Base-by-base conservation (phyloP, 2,113 vertebrate species). In the Toxotes jaculatrix region DNA sequence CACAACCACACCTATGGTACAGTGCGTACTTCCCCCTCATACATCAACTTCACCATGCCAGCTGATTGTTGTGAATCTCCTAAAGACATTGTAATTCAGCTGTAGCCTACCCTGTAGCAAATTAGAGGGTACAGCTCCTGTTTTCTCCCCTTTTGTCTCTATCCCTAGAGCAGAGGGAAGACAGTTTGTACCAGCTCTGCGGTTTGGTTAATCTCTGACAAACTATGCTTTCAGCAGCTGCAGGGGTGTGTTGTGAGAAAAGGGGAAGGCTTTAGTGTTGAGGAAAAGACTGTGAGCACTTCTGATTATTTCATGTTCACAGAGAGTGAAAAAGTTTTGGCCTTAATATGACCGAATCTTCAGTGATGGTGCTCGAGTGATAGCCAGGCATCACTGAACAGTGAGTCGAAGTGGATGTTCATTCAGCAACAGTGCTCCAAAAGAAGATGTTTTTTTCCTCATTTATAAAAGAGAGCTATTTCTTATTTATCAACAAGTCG, bases 81-180 rank as follows among this genome's bases (percentile, higher is more conserved):
- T 51, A 59, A 86, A 78, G 62, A 82, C 83, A 69, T 80, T 87
- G 67, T 82, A 86, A 90, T 92, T 91, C 82, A 81, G 67, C 83
- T 87, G 85, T 83, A 60, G 74, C 73, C 78, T 65, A 27, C 77
- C 67, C 79, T 73, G 71, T 67, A 16, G 79, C 64, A 91, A 91
- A 93, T 93, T 88, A 89, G 59, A 93, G 83, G 84, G 78, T 90
- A 64, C 74, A 70, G 49, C 71, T 81, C 42, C 23, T 74, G 53
- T 79, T 80, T 76, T 81, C 59, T 72, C 57, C 61, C 45, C 66
- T 57, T 66, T 75, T 79, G 64, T 84, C 74, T 77, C 59, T 59
- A 71, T 74, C 74, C 65, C 63, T 56, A 27, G 31, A 77, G 62
- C 45, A 78, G 51, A 82, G 56, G 66, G 71, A 84, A 86, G 79